Base-by-base conservation (phyloP, 2,797 vertebrate genomes). In the Leptodactylus fallax region DNA sequence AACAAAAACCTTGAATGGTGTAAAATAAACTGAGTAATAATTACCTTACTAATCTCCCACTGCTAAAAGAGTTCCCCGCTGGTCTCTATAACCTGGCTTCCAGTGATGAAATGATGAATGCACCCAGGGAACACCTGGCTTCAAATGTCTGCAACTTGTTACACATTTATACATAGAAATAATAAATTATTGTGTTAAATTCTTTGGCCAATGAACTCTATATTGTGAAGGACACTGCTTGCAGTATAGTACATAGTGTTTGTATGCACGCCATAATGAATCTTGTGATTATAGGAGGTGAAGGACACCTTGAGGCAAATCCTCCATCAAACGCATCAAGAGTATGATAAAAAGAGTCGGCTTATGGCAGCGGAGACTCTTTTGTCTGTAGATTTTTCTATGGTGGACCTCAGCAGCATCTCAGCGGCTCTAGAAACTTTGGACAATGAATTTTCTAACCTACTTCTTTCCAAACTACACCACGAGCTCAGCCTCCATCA, bases 321-420 rank as follows among this genome's bases (percentile, higher is more conserved):
- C 90, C 92, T 94, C 90, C 91, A 94, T 0, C 86, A 93, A 90
- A 91, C 87, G 9, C 86, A 19, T 45, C 91, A 51, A 83, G 82
- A 56, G 11, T 93, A 93, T 0, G 87, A 90, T 8, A 92, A 90
- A 71, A 89, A 85, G 0, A 92, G 92, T 67, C 93, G 92, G 49
- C 56, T 94, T 83, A 90, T 91, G 0, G 94, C 94, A 23, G 93
- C 92, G 0, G 92, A 93, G 87, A 89, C 93, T 53, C 92, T 95
- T 17, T 87, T 95, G 7, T 87, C 92, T 0, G 90, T 90, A 0
- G 51, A 92, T 0, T 90, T 91, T 81, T 86, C 0, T 0, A 49
- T 88, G 72, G 91, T 91, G 91, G 94, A 95, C 19, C 60, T 94
- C 79, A 89, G 88, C 71, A 94, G 93, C 86, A 88, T 93, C 67